Evolutionary conservation across 2,113 vertebrate genomes (phyloP), one percentile per base, ranked within the genome.

Genomic region (Anas platyrhynchos): DNA sequence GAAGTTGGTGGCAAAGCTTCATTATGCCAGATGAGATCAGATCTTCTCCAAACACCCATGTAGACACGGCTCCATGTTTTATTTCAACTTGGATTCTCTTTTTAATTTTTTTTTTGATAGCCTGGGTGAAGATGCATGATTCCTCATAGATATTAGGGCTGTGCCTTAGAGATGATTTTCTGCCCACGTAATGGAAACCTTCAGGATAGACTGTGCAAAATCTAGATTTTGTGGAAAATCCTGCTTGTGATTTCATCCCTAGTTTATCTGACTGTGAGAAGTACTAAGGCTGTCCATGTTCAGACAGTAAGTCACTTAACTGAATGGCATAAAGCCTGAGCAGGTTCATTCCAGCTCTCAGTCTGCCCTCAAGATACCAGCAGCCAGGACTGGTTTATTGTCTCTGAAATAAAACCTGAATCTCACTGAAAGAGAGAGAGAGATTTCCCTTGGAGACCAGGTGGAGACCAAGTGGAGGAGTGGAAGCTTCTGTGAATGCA

Each of bases 21-120:
- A 72, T 76, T 36, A 48, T 58, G 62, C 74, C 56, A 58, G 73
- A 89, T 86, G 82, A 89, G 68, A 86, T 87, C 58, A 76, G 54
- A 66, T 75, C 86, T 93, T 69, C 77, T 88, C 62, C 92, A 93
- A 52, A 92, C 55, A 66, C n/a, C 73, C 77, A 58, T 13, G 26
- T 0, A 36, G 3, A 77, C 69, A 43, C 6, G 62, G 61, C 26
- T 82, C 69, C 44, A 63, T 59, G 27, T 46, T 84, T 50, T 76
- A 80, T 76, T 89, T 75, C 58, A 80, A 9, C 36, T 5, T 80
- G 71, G 41, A 76, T 62, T 34, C 62, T 86, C 46, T 48, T 48
- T 48, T 93, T 66, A 69, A 62, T 32, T 66, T 86, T 50, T 69
- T 50, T 93, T 69, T 69, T 62, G 55, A 27, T 69, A 76, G 50